phyloP scores from a whole-genome alignment of 2,113 vertebrate genomes.

The Circaetus gallicus region DNA sequence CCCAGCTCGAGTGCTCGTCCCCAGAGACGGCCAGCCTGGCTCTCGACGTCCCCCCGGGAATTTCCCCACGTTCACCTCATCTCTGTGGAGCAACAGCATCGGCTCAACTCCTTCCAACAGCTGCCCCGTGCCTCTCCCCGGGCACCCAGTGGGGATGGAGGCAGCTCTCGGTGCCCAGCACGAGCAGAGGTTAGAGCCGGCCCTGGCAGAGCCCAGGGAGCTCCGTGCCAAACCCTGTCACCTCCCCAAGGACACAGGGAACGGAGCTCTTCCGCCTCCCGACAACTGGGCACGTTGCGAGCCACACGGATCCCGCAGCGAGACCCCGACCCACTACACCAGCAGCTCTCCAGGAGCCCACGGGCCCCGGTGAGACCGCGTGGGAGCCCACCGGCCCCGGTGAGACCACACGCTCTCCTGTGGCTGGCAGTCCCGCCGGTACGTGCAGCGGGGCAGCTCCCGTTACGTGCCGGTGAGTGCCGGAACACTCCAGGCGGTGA shows the following conservation, averaged over 20 bases:
- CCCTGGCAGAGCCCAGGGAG: not conserved
- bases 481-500: not conserved
- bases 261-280: too few relatives aligned
- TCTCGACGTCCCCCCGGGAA: too few relatives aligned
- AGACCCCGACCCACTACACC: too few relatives aligned
- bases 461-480: not conserved
- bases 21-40: not conserved
- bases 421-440: not conserved
- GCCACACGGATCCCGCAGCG: accelerated
- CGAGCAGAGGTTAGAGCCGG: not conserved
- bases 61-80: not conserved
- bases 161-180: not conserved
- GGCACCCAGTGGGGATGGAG: not conserved
- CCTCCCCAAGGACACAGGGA: not conserved
- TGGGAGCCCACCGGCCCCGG: not conserved
- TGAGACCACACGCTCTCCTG: not conserved
- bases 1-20: not conserved
- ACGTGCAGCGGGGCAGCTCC: not conserved
- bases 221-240: not conserved
- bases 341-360: not conserved
- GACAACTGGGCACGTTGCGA: not conserved
- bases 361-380: not conserved
- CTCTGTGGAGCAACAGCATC: not conserved
- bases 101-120: not conserved
- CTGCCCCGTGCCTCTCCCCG: not conserved